phyloP scores from a whole-genome alignment of 1,140 invertebrate species.

The Brachionus koreanus region DNA sequence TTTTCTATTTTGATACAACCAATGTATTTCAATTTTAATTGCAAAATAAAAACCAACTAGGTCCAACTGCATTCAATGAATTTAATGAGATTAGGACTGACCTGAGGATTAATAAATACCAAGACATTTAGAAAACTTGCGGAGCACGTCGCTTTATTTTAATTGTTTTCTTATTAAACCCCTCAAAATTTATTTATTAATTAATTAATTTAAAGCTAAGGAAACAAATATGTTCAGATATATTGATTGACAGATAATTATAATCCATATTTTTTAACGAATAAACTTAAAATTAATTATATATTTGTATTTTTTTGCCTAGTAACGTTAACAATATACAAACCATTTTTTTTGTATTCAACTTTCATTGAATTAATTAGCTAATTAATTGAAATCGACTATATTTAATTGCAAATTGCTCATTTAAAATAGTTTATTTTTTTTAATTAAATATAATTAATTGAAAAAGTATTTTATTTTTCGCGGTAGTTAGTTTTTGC shows the following conservation, averaged over 20 bases:
- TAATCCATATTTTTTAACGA: neutral
- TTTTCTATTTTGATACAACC: neutral
- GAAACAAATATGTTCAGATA: neutral
- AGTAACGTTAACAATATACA: conserved; percentile 3
- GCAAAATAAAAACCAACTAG: neutral
- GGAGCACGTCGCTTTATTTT: neutral
- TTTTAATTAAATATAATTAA: neutral
- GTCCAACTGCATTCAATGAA: neutral
- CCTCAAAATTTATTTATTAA: conserved; percentile 5
- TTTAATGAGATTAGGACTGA: neutral
- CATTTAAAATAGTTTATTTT: neutral
- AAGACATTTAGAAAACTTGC: neutral
- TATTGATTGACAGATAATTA: conserved; percentile 4
- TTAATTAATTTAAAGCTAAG: conserved; percentile 5
- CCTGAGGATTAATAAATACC: neutral
- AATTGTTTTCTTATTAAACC: neutral
- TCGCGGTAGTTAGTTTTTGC: neutral
- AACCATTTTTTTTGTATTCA: neutral
- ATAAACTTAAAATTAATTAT: neutral
- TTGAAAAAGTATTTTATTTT: neutral
- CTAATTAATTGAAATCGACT: neutral
- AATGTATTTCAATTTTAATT: no score
- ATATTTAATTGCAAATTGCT: neutral
- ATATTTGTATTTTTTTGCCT: neutral
- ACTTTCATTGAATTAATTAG: neutral